phyloP scores from a whole-genome alignment of 2,888 invertebrate genomes.

The Dexiosoma caninum region DNA sequence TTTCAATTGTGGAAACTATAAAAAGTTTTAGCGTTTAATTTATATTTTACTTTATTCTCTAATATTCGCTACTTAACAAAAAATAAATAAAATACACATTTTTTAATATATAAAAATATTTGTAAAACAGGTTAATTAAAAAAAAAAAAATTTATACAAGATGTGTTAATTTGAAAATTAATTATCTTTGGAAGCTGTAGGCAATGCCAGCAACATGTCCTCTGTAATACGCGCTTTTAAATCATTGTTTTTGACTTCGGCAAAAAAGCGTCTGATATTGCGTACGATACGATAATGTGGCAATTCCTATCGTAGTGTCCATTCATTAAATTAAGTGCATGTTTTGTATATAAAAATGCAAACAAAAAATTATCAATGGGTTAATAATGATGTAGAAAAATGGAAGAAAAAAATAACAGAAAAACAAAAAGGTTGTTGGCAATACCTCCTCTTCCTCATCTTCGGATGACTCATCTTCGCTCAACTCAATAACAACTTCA shows the following conservation, averaged over 20 bases:
- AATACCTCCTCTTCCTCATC: constrained; percentile 73
- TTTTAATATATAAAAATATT: constrained; percentile 14
- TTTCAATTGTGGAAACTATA: constrained; percentile 72
- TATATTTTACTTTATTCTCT: constrained; percentile 24
- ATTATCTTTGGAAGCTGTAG: constrained; percentile 70
- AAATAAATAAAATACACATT: constrained; percentile 2
- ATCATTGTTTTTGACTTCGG: constrained; percentile 77
- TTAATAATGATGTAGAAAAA: constrained; percentile 42
- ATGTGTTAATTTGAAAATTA: not conserved
- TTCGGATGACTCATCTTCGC: constrained; percentile 76
- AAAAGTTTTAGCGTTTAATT: constrained; percentile 27
- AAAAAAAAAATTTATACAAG: not conserved
- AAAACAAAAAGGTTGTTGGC: constrained; percentile 55
- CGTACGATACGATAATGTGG: constrained; percentile 82
- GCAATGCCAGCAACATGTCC: constrained; percentile 77
- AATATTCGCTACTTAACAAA: constrained; percentile 33
- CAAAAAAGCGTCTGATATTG: constrained; percentile 79
- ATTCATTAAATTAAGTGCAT: not conserved
- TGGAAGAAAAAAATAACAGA: too few relatives aligned
- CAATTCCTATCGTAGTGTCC: constrained; percentile 77
- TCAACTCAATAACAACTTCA: constrained; percentile 76
- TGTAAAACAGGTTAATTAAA: constrained; percentile 31
- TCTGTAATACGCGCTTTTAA: constrained; percentile 75
- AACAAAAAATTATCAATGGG: constrained; percentile 55
- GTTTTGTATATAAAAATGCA: constrained; percentile 12